Evolutionary conservation across 2,888 invertebrate genomes (phyloP), one percentile per base, ranked within the genome.

Genomic region (Xanthostigma xanthostigma): DNA sequence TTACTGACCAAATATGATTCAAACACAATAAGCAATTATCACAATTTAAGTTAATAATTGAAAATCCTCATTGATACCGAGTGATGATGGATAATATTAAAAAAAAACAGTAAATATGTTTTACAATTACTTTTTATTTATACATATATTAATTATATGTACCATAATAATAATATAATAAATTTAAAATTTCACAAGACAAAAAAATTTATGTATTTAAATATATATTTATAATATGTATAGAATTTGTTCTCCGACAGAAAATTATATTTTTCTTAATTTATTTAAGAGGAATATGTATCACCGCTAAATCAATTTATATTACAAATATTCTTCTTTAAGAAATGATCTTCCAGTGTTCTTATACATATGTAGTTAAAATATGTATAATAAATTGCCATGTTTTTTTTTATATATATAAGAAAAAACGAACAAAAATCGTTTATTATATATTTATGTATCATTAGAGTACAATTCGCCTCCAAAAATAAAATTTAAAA

Each of bases 111-210:
- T 36, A 49, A 51, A 41, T 27, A 45, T 41, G 64, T 64, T 66
- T 65, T 66, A 65, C 66, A 66, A 64, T 66, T 65, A 63, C 65
- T 64, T 66, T 48, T 67, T 66, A 66, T 67, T 67, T 67, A 63
- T 67, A 67, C 65, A 67, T 66, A 66, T 66, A 65, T 64, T 61
- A 64, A 62, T 64, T 64, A 66, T 66, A 65, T 64, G 63, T 65
- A 64, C 60, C 60, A 60, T 63, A 64, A 64, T 55, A 54, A 54
- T 53, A 57, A 48, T 59, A 63, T 62, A 64, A 42, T 65, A 64
- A 64, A 65, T 62, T 66, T 63, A 66, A 67, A 66, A 48, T 41
- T 66, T 63, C 66, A 67, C 66, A 67, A 66, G 66, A 67, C 66
- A 66, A 63, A 65, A 66, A 56, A 63, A 61, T 58, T 60, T 60